phyloP scores from a whole-genome alignment of 1,140 invertebrate genomes.

The Caerostris darwini region DNA sequence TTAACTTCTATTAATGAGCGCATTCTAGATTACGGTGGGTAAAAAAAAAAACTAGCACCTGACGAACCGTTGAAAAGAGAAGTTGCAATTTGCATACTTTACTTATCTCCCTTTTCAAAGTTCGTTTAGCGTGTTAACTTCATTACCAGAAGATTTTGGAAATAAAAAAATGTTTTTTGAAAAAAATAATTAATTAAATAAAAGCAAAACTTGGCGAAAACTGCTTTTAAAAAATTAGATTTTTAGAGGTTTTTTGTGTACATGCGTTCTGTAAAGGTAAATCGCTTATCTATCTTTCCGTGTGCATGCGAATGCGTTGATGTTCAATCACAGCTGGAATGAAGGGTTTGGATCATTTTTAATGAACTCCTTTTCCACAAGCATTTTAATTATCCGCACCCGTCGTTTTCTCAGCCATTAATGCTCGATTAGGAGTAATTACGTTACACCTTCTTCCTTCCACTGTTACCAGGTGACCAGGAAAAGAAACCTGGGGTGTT shows the following conservation, averaged over 20 bases:
- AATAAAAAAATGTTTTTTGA: too few relatives aligned
- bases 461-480: background rate
- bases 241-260: background rate
- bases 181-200: background rate
- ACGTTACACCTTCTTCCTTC: background rate
- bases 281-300: background rate
- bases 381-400: slow-evolving; percentile 66
- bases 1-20: background rate
- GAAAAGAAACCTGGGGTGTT: slow-evolving; percentile 7
- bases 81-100: slow-evolving; percentile 26
- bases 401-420: slow-evolving; percentile 50
- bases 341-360: slow-evolving; percentile 52
- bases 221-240: background rate
- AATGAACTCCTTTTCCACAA: slow-evolving; percentile 66
- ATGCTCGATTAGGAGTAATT: slow-evolving; percentile 61
- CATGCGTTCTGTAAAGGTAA: background rate
- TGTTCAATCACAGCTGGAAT: slow-evolving; percentile 58
- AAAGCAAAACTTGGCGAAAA: background rate
- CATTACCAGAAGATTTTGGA: background rate
- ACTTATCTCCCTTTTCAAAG: slow-evolving; percentile 11
- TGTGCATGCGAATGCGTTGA: background rate
- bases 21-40: background rate
- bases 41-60: background rate
- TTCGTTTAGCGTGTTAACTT: slow-evolving; percentile 26
- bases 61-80: background rate